These are phyloP conservation scores for Drosophila parabipectinata DNA, from an alignment of 1,140 invertebrate species.

Conservation along the genomic window DNA sequence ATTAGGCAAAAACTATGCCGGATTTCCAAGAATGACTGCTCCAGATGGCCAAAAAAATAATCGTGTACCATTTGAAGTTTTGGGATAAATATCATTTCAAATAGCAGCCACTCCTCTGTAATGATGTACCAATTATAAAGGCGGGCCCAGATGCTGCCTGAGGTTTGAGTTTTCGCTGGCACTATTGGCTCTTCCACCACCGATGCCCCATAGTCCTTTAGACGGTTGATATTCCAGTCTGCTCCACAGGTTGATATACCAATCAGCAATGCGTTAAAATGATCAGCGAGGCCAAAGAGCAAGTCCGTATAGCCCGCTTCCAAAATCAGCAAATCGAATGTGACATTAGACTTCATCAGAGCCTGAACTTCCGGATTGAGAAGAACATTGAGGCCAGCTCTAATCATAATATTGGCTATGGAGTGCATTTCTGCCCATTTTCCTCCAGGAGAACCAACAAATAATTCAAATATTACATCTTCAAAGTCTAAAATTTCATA, in stretches of 20 bases:
- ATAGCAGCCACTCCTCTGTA: conserved; percentile 63
- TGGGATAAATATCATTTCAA: conserved; percentile 38
- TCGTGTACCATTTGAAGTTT: conserved; percentile 33
- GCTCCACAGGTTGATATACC: conserved; percentile 50
- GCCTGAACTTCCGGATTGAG: conserved; percentile 32
- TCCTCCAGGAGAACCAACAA: background rate
- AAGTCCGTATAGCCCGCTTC: conserved; percentile 44
- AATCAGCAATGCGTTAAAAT: conserved; percentile 54
- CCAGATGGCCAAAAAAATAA: conserved; percentile 59
- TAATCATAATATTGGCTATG: conserved; percentile 33
- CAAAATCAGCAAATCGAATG: conserved; percentile 51
- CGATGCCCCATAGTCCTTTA: conserved; percentile 28
- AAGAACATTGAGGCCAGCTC: conserved; percentile 35
- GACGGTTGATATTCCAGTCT: conserved; percentile 53
- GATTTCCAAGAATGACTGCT: conserved; percentile 34
- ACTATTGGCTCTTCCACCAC: conserved; percentile 39
- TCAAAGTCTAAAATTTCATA: background rate
- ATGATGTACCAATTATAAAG: conserved; percentile 48
- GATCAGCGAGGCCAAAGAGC: conserved; percentile 44
- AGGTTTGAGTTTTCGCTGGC: background rate
- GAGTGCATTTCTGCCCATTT: conserved; percentile 27
- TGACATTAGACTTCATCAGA: conserved; percentile 40
- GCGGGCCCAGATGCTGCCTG: conserved; percentile 30
- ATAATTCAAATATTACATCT: background rate
- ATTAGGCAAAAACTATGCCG: conserved; percentile 56